Conservation (phyloP, 2,113 vertebrate species). For the Lamprologus speciosus region DNA sequence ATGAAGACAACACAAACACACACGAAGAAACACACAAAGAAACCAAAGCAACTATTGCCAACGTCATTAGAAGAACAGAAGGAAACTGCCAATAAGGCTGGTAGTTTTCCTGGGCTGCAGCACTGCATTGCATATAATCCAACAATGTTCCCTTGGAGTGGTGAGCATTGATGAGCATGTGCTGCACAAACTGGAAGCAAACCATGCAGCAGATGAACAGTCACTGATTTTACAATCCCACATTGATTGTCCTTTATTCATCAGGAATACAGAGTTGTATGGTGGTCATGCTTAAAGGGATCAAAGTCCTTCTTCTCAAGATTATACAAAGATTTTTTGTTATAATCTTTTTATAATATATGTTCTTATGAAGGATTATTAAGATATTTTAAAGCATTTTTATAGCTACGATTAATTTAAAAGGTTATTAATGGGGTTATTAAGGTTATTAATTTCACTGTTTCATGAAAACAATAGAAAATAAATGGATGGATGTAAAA, state of each 20-base stretch:
- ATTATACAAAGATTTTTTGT: not conserved
- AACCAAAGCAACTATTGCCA: not conserved
- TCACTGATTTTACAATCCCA: not conserved
- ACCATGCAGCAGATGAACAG: not conserved
- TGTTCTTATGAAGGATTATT: not conserved
- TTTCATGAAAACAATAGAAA: not conserved
- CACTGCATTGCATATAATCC: not conserved
- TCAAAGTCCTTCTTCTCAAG: not conserved
- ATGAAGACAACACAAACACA: fast-evolving
- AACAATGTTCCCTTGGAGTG: not conserved
- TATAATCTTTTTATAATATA: not conserved
- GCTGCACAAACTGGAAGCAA: not conserved
- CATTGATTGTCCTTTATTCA: not conserved
- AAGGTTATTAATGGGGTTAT: not conserved
- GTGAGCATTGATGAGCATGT: not conserved
- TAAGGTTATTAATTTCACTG: not conserved
- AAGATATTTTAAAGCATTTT: not conserved
- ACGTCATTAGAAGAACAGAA: not conserved
- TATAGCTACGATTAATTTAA: not conserved
- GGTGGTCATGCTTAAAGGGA: not conserved
- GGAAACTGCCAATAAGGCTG: not conserved
- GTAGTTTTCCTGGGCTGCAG: not conserved
- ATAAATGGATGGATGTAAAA: fast-evolving
- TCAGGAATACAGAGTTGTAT: not conserved
- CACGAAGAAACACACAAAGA: not conserved